Conservation (phyloP, 2,888 invertebrate species). For the Lordiphosa andalusiaca region DNA sequence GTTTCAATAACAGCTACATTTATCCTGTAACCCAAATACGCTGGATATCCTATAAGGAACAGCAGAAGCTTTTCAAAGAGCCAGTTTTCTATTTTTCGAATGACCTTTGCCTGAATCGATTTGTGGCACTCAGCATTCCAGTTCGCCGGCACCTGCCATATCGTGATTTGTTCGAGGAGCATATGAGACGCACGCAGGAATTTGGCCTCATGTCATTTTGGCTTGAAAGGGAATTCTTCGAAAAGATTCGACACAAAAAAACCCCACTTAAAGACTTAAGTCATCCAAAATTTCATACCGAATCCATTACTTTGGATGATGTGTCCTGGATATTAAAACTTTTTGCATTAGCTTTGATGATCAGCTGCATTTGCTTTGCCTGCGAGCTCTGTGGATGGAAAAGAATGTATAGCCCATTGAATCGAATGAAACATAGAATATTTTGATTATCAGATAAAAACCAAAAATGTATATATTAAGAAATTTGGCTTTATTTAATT, state of each 20-base stretch:
- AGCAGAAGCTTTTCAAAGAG: slow-evolving; percentile 40
- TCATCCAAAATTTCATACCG: not conserved
- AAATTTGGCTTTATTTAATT: too few relatives aligned
- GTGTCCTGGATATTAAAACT: slow-evolving; percentile 30
- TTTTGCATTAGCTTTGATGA: not conserved
- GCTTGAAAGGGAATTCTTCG: slow-evolving; percentile 29
- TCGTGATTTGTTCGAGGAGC: slow-evolving; percentile 44
- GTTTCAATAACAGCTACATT: slow-evolving; percentile 36
- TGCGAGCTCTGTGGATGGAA: slow-evolving; percentile 8
- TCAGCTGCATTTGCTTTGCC: slow-evolving; percentile 20
- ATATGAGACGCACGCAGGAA: slow-evolving; percentile 32
- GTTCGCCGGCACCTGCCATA: slow-evolving; percentile 43
- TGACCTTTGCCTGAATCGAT: slow-evolving; percentile 36
- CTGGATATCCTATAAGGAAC: slow-evolving; percentile 45
- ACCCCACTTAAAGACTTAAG: slow-evolving; percentile 30
- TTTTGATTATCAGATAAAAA: too few relatives aligned
- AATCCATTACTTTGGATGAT: slow-evolving; percentile 15
- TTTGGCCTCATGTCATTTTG: slow-evolving; percentile 35
- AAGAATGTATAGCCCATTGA: too few relatives aligned
- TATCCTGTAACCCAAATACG: slow-evolving; percentile 35
- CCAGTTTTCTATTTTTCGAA: slow-evolving; percentile 44
- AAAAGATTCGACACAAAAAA: slow-evolving; percentile 33
- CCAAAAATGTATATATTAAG: too few relatives aligned
- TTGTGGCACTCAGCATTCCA: slow-evolving; percentile 30
- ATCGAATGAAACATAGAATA: not conserved